Evolutionary conservation across 2,113 vertebrate species (phyloP).

Genomic region (Naja naja): DNA sequence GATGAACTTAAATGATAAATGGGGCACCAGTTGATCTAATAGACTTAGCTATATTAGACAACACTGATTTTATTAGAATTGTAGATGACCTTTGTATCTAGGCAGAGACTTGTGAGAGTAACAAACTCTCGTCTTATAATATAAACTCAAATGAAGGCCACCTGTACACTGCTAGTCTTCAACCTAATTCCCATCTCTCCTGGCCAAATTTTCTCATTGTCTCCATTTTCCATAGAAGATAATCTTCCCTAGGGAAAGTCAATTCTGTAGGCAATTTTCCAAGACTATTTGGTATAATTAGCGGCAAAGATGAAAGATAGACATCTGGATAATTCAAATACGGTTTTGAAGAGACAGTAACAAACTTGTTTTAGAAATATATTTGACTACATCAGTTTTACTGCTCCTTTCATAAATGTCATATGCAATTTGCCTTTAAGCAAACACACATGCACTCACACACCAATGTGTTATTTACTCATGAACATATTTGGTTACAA

Average conservation of each 20-base stretch:
- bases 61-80: constrained; percentile 26
- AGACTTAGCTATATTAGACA: constrained; percentile 50
- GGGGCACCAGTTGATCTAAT: constrained; percentile 19
- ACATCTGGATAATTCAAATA: constrained; percentile 71
- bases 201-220: constrained; percentile 60
- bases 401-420: constrained; percentile 67
- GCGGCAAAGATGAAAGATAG: constrained; percentile 69
- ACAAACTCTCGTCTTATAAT: constrained; percentile 53
- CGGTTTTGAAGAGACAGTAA: constrained; percentile 66
- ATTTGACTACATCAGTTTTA: constrained; percentile 66
- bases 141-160: constrained; percentile 63
- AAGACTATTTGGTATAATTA: constrained; percentile 71
- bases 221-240: constrained; percentile 65
- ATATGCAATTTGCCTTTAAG: constrained; percentile 63
- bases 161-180: constrained; percentile 63
- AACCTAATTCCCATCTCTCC: constrained; percentile 59
- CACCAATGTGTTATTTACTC: neutral
- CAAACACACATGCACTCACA: constrained; percentile 23
- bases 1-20: constrained; percentile 9
- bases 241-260: constrained; percentile 68
- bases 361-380: constrained; percentile 71
- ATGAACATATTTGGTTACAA: constrained; percentile 3
- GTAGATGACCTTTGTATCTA: constrained; percentile 57
- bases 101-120: constrained; percentile 36
- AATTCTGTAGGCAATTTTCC: constrained; percentile 72